Percentiles rank a stretch among this genome's conserved stretches.
Evolutionary conservation across 2,888 invertebrate genomes (phyloP).

Genomic region (Lasioglossum pauxillum): DNA sequence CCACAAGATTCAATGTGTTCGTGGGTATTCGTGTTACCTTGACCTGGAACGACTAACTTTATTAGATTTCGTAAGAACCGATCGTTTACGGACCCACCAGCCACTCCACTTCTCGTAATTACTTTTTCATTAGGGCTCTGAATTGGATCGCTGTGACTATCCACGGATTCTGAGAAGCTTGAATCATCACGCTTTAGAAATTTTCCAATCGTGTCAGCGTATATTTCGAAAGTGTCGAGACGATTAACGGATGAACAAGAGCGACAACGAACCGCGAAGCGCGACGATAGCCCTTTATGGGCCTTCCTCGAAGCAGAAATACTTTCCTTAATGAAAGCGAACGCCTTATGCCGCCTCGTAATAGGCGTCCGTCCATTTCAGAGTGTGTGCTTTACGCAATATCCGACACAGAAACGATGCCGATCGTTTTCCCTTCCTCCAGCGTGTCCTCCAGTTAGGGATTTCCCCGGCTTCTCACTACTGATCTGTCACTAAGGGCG

Average conservation of each 20-base stretch:
- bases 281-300: constrained; percentile 42
- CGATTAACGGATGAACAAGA: constrained; percentile 59
- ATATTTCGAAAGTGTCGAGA: constrained; percentile 41
- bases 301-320: constrained; percentile 46
- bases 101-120: constrained; percentile 10
- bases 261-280: constrained; percentile 50
- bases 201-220: constrained; percentile 26
- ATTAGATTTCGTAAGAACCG: not conserved
- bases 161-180: constrained; percentile 20
- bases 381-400: constrained; percentile 55
- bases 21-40: not conserved
- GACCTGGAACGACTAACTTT: not conserved
- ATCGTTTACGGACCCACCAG: not conserved
- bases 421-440: constrained; percentile 30
- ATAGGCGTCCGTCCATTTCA: constrained; percentile 48
- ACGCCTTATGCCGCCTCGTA: constrained; percentile 46
- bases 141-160: constrained; percentile 15
- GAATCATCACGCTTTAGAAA: constrained; percentile 48
- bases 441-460: not conserved
- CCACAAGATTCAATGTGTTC: not conserved
- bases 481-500: not conserved
- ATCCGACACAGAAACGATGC: constrained; percentile 42
- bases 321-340: constrained; percentile 69
- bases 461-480: not conserved
- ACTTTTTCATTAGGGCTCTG: not conserved